phyloP scores from a whole-genome alignment of 2,797 vertebrate genomes.

The Triplophysa bombifrons region DNA sequence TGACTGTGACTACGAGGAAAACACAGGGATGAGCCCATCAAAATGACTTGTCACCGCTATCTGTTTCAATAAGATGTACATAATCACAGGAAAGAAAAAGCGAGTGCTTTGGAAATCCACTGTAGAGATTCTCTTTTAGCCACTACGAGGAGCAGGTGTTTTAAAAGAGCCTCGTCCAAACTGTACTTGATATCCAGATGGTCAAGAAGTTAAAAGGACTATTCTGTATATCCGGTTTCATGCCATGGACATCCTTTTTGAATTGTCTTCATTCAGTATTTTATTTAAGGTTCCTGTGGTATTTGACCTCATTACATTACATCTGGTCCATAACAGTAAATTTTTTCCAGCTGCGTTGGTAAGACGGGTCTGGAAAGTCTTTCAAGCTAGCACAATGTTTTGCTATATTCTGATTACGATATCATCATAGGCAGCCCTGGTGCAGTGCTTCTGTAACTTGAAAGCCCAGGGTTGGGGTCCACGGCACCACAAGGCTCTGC shows the following conservation, averaged over 20 bases:
- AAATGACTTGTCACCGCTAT: background rate
- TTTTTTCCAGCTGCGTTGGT: background rate
- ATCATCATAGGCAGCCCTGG: slow-evolving; percentile 78
- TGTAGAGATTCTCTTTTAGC: background rate
- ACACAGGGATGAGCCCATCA: background rate
- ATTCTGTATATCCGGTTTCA: too few relatives aligned
- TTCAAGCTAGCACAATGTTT: background rate
- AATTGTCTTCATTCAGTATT: background rate
- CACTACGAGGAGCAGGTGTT: background rate
- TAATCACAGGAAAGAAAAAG: background rate
- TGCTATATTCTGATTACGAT: background rate
- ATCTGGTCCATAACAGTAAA: background rate
- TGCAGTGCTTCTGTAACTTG: slow-evolving; percentile 80
- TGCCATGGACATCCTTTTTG: background rate
- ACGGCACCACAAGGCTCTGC: slow-evolving; percentile 85
- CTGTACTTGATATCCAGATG: background rate
- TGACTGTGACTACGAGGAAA: background rate
- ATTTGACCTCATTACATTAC: background rate
- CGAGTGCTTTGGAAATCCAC: background rate
- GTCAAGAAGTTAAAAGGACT: too few relatives aligned
- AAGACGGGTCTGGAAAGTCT: background rate
- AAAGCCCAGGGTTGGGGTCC: slow-evolving; percentile 81
- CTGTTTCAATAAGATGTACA: background rate
- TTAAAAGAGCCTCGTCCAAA: background rate
- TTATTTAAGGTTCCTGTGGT: background rate